Conservation (phyloP, 1,140 invertebrate genomes). For the Drosophila triauraria region DNA sequence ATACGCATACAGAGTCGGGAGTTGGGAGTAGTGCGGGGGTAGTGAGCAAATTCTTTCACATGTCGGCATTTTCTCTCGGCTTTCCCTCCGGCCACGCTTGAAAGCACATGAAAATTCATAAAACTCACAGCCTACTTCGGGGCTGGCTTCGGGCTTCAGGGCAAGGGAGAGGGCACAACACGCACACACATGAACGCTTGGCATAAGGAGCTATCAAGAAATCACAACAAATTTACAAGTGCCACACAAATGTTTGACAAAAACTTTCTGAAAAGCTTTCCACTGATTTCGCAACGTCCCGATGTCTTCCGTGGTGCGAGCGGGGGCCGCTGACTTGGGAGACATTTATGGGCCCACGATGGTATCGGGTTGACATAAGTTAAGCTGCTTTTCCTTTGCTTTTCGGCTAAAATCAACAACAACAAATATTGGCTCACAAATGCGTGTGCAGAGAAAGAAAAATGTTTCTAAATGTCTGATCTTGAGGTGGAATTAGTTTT, state of each 20-base stretch:
- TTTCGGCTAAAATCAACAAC: conserved; percentile 70
- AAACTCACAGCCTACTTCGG: conserved; percentile 63
- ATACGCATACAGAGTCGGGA: conserved; percentile 13
- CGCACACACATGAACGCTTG: conserved; percentile 44
- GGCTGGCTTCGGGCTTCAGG: neutral
- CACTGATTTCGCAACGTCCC: conserved; percentile 81
- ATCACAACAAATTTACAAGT: conserved; percentile 84
- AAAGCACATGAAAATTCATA: conserved; percentile 79
- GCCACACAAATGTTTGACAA: conserved; percentile 83
- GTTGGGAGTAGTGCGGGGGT: conserved; percentile 32
- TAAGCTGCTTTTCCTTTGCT: conserved; percentile 82
- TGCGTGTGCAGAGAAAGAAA: conserved; percentile 28
- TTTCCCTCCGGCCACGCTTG: conserved; percentile 57
- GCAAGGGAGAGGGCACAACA: conserved; percentile 7
- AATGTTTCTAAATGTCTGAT: neutral
- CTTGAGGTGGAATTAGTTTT: no score
- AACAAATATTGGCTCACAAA: conserved; percentile 52
- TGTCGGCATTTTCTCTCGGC: conserved; percentile 61
- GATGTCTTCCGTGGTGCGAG: conserved; percentile 8
- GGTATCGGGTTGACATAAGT: conserved; percentile 83
- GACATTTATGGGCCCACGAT: conserved; percentile 79
- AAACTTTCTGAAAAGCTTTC: conserved; percentile 81
- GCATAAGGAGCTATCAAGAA: conserved; percentile 82
- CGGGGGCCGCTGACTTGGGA: conserved; percentile 39
- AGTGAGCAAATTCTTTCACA: conserved; percentile 64